These are phyloP conservation scores for Tupaia tana DNA, from an alignment of 2,113 vertebrate genomes.

Conservation along the genomic window DNA sequence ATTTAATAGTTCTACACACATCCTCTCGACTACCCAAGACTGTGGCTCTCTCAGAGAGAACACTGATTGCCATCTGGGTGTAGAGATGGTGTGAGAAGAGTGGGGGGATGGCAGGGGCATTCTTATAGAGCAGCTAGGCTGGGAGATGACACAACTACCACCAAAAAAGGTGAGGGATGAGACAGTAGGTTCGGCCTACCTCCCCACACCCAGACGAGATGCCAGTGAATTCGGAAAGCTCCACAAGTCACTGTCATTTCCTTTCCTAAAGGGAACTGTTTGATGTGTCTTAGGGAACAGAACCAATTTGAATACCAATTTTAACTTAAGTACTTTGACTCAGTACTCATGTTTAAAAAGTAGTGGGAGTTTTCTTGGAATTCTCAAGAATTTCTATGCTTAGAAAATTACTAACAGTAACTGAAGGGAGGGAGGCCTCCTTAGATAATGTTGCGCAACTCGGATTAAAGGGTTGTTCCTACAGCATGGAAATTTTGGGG, in stretches of 20 bases:
- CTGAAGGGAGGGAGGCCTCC: not conserved
- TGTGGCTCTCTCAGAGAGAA: not conserved
- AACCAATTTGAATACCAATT: not conserved
- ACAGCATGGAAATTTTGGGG: not conserved
- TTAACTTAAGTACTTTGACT: not conserved
- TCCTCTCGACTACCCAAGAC: not conserved
- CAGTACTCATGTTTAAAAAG: not conserved
- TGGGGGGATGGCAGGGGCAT: not conserved
- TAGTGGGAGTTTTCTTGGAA: not conserved
- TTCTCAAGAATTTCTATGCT: not conserved
- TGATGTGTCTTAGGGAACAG: not conserved
- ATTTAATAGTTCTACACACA: not conserved
- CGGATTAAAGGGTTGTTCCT: not conserved
- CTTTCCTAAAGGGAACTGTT: not conserved
- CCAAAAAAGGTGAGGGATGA: not conserved
- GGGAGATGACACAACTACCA: not conserved
- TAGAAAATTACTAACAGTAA: not conserved
- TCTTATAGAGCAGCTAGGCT: not conserved
- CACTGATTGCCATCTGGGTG: not conserved
- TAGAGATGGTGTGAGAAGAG: not conserved
- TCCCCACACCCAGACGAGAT: not conserved
- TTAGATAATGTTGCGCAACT: not conserved
- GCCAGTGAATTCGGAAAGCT: not conserved
- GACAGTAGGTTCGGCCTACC: fast-evolving
- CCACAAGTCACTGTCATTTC: not conserved